Evolutionary conservation across 2,797 vertebrate species (phyloP).

Genomic region (Crocodylus rhombifer): DNA sequence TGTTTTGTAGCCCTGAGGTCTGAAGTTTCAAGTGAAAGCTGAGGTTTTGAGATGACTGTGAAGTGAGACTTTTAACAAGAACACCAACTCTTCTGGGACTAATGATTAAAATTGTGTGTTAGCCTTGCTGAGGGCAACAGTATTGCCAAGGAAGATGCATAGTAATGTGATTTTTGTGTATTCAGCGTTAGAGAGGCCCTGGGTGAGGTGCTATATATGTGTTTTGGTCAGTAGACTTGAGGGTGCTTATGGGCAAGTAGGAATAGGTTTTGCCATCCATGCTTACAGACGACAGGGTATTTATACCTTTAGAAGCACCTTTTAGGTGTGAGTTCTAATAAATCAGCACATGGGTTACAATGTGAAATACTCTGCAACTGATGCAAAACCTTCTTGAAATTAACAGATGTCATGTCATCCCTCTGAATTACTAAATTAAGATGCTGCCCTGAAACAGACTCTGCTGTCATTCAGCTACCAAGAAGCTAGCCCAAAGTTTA

Average conservation of each 20-base stretch:
- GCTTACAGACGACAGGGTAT: not conserved
- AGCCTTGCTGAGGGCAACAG: not conserved
- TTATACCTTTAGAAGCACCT: not conserved
- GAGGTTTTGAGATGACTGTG: not conserved
- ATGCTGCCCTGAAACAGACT: rapidly evolving
- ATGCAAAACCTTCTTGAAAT: not conserved
- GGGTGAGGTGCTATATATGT: not conserved
- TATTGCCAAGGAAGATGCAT: not conserved
- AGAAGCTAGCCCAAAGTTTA: rapidly evolving
- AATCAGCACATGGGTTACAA: not conserved
- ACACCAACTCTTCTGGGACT: not conserved
- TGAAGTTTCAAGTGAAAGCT: not conserved
- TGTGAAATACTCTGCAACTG: not conserved
- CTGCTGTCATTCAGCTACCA: not conserved
- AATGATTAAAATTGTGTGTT: not conserved
- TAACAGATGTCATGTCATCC: rapidly evolving
- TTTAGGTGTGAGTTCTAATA: not conserved
- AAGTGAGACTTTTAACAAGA: not conserved
- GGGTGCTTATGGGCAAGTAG: not conserved
- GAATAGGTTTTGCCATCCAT: not conserved
- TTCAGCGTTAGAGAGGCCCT: not conserved
- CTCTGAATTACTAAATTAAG: not conserved
- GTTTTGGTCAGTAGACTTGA: not conserved
- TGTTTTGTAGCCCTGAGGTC: rapidly evolving
- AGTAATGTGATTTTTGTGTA: not conserved